Evolutionary conservation across 2,797 vertebrate genomes (phyloP), one percentile per base, ranked within the genome.

Genomic region (Prunella strophiata): DNA sequence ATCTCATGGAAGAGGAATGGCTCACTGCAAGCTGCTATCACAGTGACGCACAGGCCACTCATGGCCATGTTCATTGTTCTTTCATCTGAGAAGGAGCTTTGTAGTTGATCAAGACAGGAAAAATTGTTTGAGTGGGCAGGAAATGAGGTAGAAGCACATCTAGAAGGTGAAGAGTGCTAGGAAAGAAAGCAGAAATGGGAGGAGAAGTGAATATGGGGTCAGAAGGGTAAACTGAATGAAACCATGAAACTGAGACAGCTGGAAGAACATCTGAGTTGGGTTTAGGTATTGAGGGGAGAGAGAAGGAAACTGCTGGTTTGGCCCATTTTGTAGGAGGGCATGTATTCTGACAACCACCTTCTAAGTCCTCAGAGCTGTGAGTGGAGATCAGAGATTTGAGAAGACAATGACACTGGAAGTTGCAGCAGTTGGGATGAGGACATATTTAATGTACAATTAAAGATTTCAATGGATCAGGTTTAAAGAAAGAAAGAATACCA

Each of bases 401-500:
- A 88, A 88, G 63, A n/a, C 55, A 76, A 3, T 54, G 71, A 84
- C 85, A 25, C 36, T 83, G 67, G 76, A 86, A 94, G 80, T 51
- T 71, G 55, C 55, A 90, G 70, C 45, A 58, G 30, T 74, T 93
- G 48, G 50, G 71, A 76, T 91, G 63, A 81, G 66, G 66, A 78
- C n/a, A 9, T 71, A 75, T 40, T 92, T 94, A 76, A 86, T 54
- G 34, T 78, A 79, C 71, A 88, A 82, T 86, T 93, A 89, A 93
- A 78, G 65, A 78, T 76, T 93, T 89, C 58, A 88, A 25, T 1
- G 3, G 47, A 94, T 85, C 84, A 70, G 47, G 40, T 89, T 89
- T 85, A 91, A 94, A 90, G 82, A 92, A 57, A 92, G 58, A 94
- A 74, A 92, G 87, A 85, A 72, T 50, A 85, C 32, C 66, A 72